Conservation (phyloP, 2,888 invertebrate species). For the Slavum lentiscoides region DNA sequence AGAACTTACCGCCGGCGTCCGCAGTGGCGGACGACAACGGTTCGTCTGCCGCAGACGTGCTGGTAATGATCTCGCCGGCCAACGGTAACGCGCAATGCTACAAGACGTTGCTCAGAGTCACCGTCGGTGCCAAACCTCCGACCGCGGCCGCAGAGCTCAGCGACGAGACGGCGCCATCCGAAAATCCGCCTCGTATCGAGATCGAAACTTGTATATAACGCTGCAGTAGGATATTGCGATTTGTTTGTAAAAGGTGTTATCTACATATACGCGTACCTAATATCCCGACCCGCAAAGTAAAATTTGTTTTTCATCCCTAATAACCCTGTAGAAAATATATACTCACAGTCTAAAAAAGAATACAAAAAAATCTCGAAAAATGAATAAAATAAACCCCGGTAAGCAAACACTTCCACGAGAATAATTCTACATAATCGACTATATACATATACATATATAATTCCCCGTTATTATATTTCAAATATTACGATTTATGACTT, state of each 20-base stretch:
- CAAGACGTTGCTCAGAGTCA: constrained; percentile 55
- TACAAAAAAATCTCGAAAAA: no score
- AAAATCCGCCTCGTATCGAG: constrained; percentile 53
- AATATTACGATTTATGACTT: no score
- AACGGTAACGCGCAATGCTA: constrained; percentile 53
- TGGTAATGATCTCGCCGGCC: constrained; percentile 54
- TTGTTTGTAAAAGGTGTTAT: not conserved
- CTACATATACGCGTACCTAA: no score
- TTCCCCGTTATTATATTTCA: no score
- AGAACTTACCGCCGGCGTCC: not conserved
- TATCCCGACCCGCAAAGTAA: no score
- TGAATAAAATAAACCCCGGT: no score
- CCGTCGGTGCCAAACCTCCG: constrained; percentile 50
- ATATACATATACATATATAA: no score
- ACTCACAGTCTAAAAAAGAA: no score
- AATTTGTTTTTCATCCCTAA: no score
- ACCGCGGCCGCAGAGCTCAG: not conserved
- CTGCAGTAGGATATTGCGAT: not conserved
- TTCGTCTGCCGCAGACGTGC: constrained; percentile 49
- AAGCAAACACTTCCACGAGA: no score
- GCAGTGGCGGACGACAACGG: not conserved
- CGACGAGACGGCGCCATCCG: not conserved
- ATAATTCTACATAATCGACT: no score
- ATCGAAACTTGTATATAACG: constrained; percentile 55
- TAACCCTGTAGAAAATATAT: no score